A percentile compares a stretch with the other conserved stretches of the same genome.
phyloP scores from a whole-genome alignment of 2,113 vertebrate genomes.

The Gymnorhina tibicen region DNA sequence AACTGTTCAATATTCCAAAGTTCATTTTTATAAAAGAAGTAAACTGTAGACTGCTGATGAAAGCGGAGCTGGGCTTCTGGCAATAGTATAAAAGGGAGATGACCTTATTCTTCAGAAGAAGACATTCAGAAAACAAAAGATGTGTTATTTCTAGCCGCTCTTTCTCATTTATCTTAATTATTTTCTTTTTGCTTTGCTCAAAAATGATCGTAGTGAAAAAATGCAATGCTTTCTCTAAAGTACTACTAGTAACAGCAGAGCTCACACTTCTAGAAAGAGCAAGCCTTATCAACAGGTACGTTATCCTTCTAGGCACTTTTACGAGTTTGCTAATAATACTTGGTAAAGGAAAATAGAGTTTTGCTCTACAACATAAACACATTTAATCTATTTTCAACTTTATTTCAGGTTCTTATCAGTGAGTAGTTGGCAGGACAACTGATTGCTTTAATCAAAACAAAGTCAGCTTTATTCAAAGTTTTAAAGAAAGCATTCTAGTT shows the following conservation, averaged over 20 bases:
- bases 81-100: neutral
- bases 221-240: neutral
- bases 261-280: neutral
- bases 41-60: neutral
- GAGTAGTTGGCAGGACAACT: neutral
- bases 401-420: neutral
- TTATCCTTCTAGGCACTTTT: neutral
- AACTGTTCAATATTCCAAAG: slow-evolving; percentile 16
- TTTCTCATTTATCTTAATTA: neutral
- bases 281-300: neutral
- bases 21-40: slow-evolving; percentile 19
- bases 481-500: neutral
- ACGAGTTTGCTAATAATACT: neutral
- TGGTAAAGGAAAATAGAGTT: neutral
- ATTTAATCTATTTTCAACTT: neutral
- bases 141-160: neutral
- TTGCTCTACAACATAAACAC: neutral
- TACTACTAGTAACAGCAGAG: neutral
- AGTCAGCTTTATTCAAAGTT: neutral
- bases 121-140: neutral
- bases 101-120: neutral
- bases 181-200: neutral
- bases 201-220: neutral
- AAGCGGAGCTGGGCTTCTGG: neutral
- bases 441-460: neutral